Evolutionary conservation across 2,888 invertebrate species (phyloP).

Genomic region (Lycaena phlaeas): DNA sequence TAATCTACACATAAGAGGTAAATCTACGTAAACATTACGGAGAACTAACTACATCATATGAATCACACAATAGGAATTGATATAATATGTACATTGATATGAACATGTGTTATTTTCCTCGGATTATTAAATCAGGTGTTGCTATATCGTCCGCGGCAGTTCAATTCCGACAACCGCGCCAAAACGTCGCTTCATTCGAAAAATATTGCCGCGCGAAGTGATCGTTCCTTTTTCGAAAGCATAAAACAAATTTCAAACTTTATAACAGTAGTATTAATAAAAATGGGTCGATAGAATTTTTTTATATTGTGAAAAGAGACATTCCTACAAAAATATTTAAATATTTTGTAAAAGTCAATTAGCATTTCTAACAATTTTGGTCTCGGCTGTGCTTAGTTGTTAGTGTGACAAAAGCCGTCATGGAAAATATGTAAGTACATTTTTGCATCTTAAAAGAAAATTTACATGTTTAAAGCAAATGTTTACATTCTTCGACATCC

Average conservation of each 20-base stretch:
- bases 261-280: constrained; percentile 11
- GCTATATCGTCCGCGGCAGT: constrained; percentile 35
- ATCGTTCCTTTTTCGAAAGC: constrained; percentile 22
- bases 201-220: constrained; percentile 40
- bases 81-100: constrained; percentile 11
- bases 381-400: constrained; percentile 28
- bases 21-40: too few species aligned
- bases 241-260: constrained; percentile 16
- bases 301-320: constrained; percentile 12
- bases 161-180: constrained; percentile 26
- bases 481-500: neutral
- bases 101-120: constrained; percentile 4
- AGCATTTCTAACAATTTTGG: constrained; percentile 26
- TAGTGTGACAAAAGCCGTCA: constrained; percentile 27
- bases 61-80: constrained; percentile 1
- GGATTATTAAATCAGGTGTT: constrained; percentile 36
- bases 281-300: constrained; percentile 28
- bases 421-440: constrained; percentile 39
- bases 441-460: constrained; percentile 23
- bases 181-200: constrained; percentile 29
- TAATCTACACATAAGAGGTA: too few species aligned
- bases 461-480: neutral
- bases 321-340: neutral
- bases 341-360: constrained; percentile 16
- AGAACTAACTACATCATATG: too few species aligned